Evolutionary conservation across 2,888 invertebrate genomes (phyloP), one percentile per base, ranked within the genome.

Genomic region (Dexiosoma caninum): DNA sequence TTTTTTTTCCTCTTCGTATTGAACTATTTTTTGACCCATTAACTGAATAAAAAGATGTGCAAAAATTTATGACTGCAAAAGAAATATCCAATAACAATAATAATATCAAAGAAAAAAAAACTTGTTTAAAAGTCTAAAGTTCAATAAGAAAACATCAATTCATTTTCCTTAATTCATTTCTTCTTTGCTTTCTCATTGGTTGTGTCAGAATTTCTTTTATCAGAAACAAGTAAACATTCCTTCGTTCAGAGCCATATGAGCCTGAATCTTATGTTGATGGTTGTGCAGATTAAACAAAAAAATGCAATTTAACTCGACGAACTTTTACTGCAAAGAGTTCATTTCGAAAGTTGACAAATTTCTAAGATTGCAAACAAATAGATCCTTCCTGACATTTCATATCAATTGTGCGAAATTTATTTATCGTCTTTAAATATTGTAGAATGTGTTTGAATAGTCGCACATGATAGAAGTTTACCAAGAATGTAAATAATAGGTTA

Each of bases 1-100:
- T 14, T 40, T 30, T 57, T 23, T 7, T 14, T n/a, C 35, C 55
- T 74, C 10, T 10, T 10, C 14, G n/a, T 16, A 21, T 16, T 69
- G 30, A 55, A 62, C 21, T 59, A 40, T 66, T 59, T 59, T 32
- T 60, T 76, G 77, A 78, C 77, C 77, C 77, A 78, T 42, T 66
- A 78, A 78, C 32, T 57, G 12, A 40, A 19, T 9, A n/a, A 60
- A 70, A 62, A 55, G 27, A 16, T 53, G 30, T 30, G 12, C n/a
- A 14, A 35, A 76, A 27, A 42, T 60, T 32, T 72, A 44, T 53
- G 32, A n/a, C 19, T 40, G 37, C 55, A 55, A 67, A 57, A 59
- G n/a, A 60, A 67, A 62, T 42, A 42, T 32, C 60, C 72, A 71
- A 60, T 27, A 42, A 16, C 19, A 46, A 49, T 49, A 59, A 16